These are phyloP conservation scores for Collichthys lucidus DNA, from an alignment of 2,113 vertebrate genomes.

Conservation along the genomic window DNA sequence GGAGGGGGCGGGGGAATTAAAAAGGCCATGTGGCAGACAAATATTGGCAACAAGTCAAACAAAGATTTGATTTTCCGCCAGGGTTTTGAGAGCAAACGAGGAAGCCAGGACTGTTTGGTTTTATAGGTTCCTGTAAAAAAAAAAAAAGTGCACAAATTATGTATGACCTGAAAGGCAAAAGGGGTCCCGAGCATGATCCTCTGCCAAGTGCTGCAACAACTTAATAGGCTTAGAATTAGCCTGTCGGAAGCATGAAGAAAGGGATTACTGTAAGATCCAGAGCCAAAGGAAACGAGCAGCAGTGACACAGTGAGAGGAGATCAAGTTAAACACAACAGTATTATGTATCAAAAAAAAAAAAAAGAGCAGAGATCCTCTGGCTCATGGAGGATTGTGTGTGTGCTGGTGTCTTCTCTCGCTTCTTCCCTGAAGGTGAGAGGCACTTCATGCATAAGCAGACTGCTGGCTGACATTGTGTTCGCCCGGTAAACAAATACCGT, in stretches of 20 bases:
- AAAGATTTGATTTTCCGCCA: constrained; percentile 9
- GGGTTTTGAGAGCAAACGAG: constrained; percentile 25
- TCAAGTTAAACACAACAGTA: constrained; percentile 72
- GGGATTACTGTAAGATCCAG: constrained; percentile 74
- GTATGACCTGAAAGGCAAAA: constrained; percentile 70
- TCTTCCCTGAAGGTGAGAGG: constrained; percentile 70
- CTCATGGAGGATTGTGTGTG: constrained; percentile 54
- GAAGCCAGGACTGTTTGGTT: constrained; percentile 34
- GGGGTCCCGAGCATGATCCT: constrained; percentile 52
- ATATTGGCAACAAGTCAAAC: constrained; percentile 31
- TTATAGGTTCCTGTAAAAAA: constrained; percentile 32
- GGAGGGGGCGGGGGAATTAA: constrained; percentile 18
- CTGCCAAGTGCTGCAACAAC: constrained; percentile 68
- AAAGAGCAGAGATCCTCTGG: constrained; percentile 49
- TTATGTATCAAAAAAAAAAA: constrained; percentile 49
- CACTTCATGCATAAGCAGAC: constrained; percentile 53
- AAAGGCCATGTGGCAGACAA: constrained; percentile 15
- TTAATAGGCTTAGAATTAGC: constrained; percentile 79
- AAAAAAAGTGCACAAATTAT: constrained; percentile 60
- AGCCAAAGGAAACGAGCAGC: constrained; percentile 59
- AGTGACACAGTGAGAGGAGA: constrained; percentile 71
- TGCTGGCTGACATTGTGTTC: constrained; percentile 52
- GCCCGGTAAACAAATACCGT: constrained; percentile 56
- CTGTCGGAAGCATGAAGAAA: constrained; percentile 72
- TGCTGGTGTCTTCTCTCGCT: constrained; percentile 52